Evolutionary conservation across 2,797 vertebrate species (phyloP), one percentile per base, ranked within the genome.

Genomic region (Oryzias sinensis): DNA sequence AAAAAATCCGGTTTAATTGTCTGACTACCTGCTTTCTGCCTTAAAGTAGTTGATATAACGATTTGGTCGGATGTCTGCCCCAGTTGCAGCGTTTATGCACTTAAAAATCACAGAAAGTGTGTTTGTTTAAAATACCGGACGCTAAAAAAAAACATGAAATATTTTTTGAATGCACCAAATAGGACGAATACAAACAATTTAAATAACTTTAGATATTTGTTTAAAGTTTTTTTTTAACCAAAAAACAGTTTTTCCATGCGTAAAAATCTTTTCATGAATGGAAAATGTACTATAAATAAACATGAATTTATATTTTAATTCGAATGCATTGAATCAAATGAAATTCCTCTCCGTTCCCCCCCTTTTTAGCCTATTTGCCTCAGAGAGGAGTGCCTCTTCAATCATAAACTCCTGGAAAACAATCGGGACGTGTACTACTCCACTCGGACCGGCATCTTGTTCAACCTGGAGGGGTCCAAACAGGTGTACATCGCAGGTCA

Each of bases 391-490:
- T 97, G 96, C 45, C 77, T 93, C 46, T 98, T 98, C 90, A 90
- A 87, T 55, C 97, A 98, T 72, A 90, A 82, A 56, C 93, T 93
- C 0, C 89, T 98, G 85, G 96, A 98, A 66, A 99, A 97, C 14
- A 93, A 96, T 53, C 92, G 93, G 0, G 95, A 98, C 47, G 90
- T 97, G 55, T 98, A 97, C 84, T 94, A 92, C 15, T 98, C 96
- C 16, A 89, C 86, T 18, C 90, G 90, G 68, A 91, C 93, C 59
- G 82, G 84, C 55, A 93, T 95, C 65, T 83, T 97, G 22, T 85
- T 98, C 64, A 95, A 97, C 83, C 86, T 98, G 78, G 95, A 95
- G 56, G 94, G 91, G 25, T 85, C 89, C 5, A 94, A 94, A 72
- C 87, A 93, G 81, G 76, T 88, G 67, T 95, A 91, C 74, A 43